phyloP scores from a whole-genome alignment of 2,113 vertebrate genomes.

The Scomber scombrus region DNA sequence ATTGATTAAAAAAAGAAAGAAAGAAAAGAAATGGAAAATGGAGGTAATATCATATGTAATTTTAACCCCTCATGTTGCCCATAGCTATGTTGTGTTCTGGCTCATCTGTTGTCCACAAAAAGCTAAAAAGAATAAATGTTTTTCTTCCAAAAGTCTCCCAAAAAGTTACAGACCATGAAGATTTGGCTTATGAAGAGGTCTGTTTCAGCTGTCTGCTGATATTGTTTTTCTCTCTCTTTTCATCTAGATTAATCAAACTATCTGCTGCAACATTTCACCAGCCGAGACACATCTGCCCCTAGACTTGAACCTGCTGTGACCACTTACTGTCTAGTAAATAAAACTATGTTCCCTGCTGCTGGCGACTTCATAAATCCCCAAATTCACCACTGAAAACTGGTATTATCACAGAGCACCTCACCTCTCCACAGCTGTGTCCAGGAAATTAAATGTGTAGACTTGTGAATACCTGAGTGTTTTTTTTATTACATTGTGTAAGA shows the following conservation, averaged over 20 bases:
- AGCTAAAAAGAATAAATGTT: background rate
- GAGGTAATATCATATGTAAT: background rate
- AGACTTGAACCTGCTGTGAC: slow-evolving; percentile 16
- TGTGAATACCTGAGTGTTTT: background rate
- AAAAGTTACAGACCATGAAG: slow-evolving; percentile 13
- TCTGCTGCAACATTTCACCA: slow-evolving; percentile 5
- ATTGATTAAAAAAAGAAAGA: too few relatives aligned
- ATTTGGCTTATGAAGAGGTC: background rate
- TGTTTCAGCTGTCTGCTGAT: slow-evolving; percentile 16
- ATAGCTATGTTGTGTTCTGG: background rate
- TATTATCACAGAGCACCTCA: background rate
- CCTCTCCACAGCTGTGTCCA: slow-evolving; percentile 3
- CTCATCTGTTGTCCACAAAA: background rate
- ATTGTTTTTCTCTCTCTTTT: slow-evolving; percentile 17
- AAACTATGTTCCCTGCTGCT: background rate
- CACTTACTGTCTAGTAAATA: slow-evolving; percentile 30
- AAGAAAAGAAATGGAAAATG: too few relatives aligned
- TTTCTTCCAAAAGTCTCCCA: background rate
- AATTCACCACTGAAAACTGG: slow-evolving; percentile 15
- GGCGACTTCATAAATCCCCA: slow-evolving; percentile 29
- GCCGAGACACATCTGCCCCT: slow-evolving; percentile 38
- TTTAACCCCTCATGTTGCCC: background rate
- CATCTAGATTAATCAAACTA: slow-evolving; percentile 28
- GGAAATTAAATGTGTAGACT: slow-evolving; percentile 21
- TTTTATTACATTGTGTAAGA: background rate